Evolutionary conservation across 2,888 invertebrate genomes (phyloP), one percentile per base, ranked within the genome.

Genomic region (Brenthis daphne): DNA sequence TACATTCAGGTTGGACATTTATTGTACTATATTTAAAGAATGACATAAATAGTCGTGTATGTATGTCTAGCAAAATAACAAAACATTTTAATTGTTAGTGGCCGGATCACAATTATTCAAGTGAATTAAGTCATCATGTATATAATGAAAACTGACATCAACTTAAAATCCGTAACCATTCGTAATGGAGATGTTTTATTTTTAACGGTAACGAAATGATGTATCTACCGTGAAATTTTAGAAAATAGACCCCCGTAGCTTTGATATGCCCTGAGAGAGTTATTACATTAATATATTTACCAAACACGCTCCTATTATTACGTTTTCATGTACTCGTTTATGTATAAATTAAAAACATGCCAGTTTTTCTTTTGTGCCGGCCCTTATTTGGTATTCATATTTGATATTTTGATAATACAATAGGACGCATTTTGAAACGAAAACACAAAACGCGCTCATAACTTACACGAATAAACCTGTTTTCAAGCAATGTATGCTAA

Each of bases 321-420:
- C 87, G 81, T 88, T 92, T 92, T 92, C 91, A 92, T 92, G 92
- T 92, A 92, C 91, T 92, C 88, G 85, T 84, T 88, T 83, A 81
- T 81, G 88, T 88, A 92, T 92, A 92, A 91, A 92, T 92, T 92
- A 92, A 92, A 91, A 88, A 84, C 85, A 85, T 90, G 90, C 86
- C 90, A 89, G 86, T 88, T 88, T 87, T 90, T 89, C 90, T 90
- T 90, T 92, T 92, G 90, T 91, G 84, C 88, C 85, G 86, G 88
- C 92, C 92, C 92, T 92, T 89, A 92, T 92, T 92, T 92, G 89
- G 92, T 92, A 92, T 92, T 92, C 92, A 92, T 92, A 90, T 92
- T 92, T 90, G 89, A 89, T 89, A 89, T 88, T 92, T 88, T 86
- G 90, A 83, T 89, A 88, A 85, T 85, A 92, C 90, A 92, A 92